Base-by-base conservation (phyloP, 1,140 invertebrate species). In the Heliothis virescens region DNA sequence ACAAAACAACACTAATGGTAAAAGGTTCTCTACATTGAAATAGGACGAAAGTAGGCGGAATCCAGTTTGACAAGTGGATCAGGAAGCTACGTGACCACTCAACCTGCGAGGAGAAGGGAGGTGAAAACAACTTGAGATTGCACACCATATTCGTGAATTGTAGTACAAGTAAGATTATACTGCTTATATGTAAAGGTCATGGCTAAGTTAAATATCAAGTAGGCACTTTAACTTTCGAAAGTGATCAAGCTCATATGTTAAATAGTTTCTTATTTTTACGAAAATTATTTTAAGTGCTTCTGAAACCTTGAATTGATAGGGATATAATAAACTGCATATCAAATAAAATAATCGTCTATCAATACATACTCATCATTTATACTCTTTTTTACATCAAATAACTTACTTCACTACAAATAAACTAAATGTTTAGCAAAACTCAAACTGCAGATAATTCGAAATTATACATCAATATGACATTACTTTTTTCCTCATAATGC, bases 31-130 rank as follows among this genome's bases (percentile, higher is more conserved):
- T 60, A 11, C 48, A 76, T 80, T 69, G 52, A 75, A 63, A 79
- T 60, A 79, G 81, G 81, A 82, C 77, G 76, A 77, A 76, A 65
- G 53, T 48, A 53, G 47, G 15, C 63, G 79, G 77, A 82, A 85
- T 82, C 83, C 62, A 41, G 83, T 57, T 41, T 59, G 79, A 82
- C 83, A 55, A 55, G 81, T 80, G 52, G 9, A 65, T 79, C 63
- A 85, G 76, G 81, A 81, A 81, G 55, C 63, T 16, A 74, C 21
- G 26, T 69, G n/a, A 18, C 26, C 59, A 50, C 15, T 55, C 29
- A 34, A 67, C 63, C 63, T 16, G 29, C 41, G 62, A 48, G 48
- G 72, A 60, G 72, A 74, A 74, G 57, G 62, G n/a, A 63, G 67
- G 48, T 50, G 48, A 71, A 71, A 71, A 21, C 15, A 57, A 72